Evolutionary conservation across 2,113 vertebrate species (phyloP), one percentile per base, ranked within the genome.

Genomic region (Crypturellus undulatus): DNA sequence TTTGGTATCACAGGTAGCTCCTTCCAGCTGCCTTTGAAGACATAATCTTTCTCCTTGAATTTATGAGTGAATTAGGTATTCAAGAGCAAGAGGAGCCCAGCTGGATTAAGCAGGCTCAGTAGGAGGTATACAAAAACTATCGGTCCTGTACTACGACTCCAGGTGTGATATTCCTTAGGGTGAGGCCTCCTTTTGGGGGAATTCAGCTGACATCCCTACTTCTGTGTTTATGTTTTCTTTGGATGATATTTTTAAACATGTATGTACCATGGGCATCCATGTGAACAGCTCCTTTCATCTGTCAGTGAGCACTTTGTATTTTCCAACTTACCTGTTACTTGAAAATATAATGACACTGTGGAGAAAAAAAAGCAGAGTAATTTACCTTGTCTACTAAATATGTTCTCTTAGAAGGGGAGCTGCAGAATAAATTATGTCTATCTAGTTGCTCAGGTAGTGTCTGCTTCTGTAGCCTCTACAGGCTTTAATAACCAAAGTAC

Each of bases 21-120:
- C 1, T 0, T 94, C 52, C 43, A 89, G 82, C 22, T 88, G 92
- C 60, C 68, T 36, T 10, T 3, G 43, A 96, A 93, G 85, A 80
- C 13, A 79, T 34, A 70, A 90, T 30, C 60, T 94, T 96, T 69
- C 69, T 79, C 91, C 84, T 68, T 43, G 64, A 92, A 75, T 24
- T 30, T 40, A 25, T 52, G 32, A 56, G 63, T 38, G 49, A 94
- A 85, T 60, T 56, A 71, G 30, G 5, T 62, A 67, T 14, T 40
- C 51, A 40, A 58, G 60, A 80, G n/a, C 82, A 34, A 69, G 28
- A 14, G 28, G 7, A 83, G 12, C 30, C 8, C 64, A 64, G 10
- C 9, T 32, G 26, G 78, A 72, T 47, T 24, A 58, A 58, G 32
- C 26, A 38, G 12, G 72, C 79, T 67, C 24, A 28, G 21, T 54